A percentile compares a stretch with the other conserved stretches of the same genome.
Conservation (phyloP, 92 coral and sea anemone genomes). For the Palythoa grandis region DNA sequence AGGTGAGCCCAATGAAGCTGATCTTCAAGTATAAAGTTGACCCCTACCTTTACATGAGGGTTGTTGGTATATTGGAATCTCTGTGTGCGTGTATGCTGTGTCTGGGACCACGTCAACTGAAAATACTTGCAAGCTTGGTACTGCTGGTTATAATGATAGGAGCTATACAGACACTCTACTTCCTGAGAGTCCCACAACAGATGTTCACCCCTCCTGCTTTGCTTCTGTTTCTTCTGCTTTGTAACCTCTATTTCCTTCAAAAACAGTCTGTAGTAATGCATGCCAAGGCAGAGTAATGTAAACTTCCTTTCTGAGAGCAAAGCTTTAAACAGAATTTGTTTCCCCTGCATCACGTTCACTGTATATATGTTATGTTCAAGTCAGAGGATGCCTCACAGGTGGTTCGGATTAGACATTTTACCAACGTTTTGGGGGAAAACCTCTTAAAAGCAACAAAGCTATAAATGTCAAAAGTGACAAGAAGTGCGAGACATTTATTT, state of each 20-base stretch:
- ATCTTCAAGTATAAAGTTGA: slow-evolving; percentile 65
- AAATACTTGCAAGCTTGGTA: slow-evolving; percentile 48
- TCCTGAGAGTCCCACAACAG: slow-evolving; percentile 39
- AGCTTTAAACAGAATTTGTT: too few species aligned
- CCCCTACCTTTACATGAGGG: slow-evolving; percentile 53
- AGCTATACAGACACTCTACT: slow-evolving; percentile 58
- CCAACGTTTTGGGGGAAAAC: too few species aligned
- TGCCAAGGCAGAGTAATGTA: slow-evolving; percentile 15
- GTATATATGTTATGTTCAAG: too few species aligned
- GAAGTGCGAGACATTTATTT: too few species aligned
- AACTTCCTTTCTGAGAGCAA: not conserved
- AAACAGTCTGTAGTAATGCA: slow-evolving; percentile 7
- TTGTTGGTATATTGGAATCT: slow-evolving; percentile 68
- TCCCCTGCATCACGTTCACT: too few species aligned
- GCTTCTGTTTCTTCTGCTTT: not conserved
- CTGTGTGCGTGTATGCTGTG: slow-evolving; percentile 64
- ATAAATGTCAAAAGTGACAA: too few species aligned
- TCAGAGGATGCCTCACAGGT: too few species aligned
- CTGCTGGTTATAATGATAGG: slow-evolving; percentile 67
- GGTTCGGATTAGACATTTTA: too few species aligned
- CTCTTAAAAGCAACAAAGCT: too few species aligned
- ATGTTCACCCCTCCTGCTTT: slow-evolving; percentile 24
- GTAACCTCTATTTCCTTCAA: slow-evolving; percentile 19
- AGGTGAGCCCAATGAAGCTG: slow-evolving; percentile 66
- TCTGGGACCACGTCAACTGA: slow-evolving; percentile 62